These are phyloP conservation scores for Melospiza georgiana DNA, from an alignment of 2,113 vertebrate species.

Conservation along the genomic window DNA sequence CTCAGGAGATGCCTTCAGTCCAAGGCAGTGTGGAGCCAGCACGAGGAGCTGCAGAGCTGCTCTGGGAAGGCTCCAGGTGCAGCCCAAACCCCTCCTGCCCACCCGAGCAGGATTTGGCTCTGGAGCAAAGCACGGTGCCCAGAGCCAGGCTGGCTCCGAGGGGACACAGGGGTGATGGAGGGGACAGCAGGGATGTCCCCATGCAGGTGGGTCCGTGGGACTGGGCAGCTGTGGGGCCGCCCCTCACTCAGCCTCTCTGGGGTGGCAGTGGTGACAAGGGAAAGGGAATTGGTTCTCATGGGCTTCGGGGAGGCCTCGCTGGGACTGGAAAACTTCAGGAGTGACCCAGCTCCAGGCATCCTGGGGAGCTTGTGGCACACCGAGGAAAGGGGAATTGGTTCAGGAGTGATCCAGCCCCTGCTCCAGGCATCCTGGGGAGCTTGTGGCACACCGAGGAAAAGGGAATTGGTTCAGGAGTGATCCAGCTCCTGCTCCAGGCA, in stretches of 20 bases:
- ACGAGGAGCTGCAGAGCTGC: not conserved
- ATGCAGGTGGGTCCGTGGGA: accelerated
- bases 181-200: not conserved
- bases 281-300: not conserved
- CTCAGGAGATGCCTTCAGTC: not conserved
- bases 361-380: no score
- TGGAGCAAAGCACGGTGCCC: accelerated
- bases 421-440: not conserved
- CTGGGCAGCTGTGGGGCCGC: accelerated
- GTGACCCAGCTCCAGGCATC: not conserved
- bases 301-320: not conserved
- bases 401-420: not conserved
- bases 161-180: not conserved
- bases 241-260: not conserved
- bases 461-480: not conserved
- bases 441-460: not conserved
- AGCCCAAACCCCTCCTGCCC: not conserved
- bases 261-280: no score
- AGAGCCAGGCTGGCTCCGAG: not conserved
- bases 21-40: not conserved
- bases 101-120: accelerated
- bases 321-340: not conserved
- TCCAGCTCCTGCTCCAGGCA: no score
- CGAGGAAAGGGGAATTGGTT: not conserved
- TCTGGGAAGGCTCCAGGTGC: not conserved